Conservation (phyloP, 2,113 vertebrate genomes). For the Panthera uncia region DNA sequence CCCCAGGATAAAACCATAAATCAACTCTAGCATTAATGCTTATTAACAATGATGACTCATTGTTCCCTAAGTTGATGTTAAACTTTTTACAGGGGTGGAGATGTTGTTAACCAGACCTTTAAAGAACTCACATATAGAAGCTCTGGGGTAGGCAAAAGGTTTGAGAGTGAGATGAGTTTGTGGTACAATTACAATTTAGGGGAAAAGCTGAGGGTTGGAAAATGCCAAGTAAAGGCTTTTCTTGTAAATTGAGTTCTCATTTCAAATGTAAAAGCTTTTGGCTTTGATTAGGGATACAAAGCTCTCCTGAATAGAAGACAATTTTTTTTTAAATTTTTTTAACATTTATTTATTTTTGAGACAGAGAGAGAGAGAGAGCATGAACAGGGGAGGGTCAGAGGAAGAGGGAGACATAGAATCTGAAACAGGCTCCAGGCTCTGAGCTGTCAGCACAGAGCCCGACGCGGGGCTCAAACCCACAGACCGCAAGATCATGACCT, state of each 20-base stretch:
- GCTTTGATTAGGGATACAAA: not conserved
- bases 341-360: too few relatives aligned
- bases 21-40: not conserved
- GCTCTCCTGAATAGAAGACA: not conserved
- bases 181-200: not conserved
- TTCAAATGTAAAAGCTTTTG: not conserved
- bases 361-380: too few relatives aligned
- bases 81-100: conserved; percentile 44
- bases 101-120: conserved; percentile 37
- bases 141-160: not conserved
- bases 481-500: too few relatives aligned
- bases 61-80: conserved; percentile 23
- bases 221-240: not conserved
- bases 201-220: conserved; percentile 6
- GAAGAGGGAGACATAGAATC: too few relatives aligned
- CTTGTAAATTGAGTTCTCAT: conserved; percentile 7
- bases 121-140: conserved; percentile 43
- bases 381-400: too few relatives aligned
- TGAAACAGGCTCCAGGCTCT: too few relatives aligned
- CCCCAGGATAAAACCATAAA: conserved; percentile 5
- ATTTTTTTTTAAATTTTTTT: not conserved
- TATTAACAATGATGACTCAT: conserved; percentile 12
- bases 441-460: too few relatives aligned
- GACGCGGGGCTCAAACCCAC: too few relatives aligned
- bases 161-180: not conserved